These are phyloP conservation scores for Tricholauxania praeusta DNA, from an alignment of 2,888 invertebrate species.

Conservation along the genomic window DNA sequence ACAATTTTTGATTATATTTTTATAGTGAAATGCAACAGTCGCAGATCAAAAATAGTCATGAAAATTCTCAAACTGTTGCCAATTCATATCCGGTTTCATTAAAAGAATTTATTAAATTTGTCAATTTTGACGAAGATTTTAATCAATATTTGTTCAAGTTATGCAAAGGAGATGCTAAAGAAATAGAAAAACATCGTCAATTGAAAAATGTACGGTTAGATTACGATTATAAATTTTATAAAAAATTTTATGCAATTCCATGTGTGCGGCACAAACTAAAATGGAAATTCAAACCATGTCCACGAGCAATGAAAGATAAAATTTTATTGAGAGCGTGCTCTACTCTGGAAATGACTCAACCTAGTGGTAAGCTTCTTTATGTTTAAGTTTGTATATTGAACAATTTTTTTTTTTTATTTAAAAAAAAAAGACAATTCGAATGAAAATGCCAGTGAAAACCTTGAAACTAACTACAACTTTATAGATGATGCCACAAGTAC, in stretches of 20 bases:
- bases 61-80: too few relatives aligned
- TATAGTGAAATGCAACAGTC: too few relatives aligned
- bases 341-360: too few relatives aligned
- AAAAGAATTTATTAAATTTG: constrained; percentile 9
- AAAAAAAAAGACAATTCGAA: too few relatives aligned
- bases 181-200: neutral
- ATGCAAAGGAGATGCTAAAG: neutral
- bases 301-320: neutral
- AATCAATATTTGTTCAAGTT: neutral
- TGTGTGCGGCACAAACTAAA: neutral
- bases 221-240: constrained; percentile 7
- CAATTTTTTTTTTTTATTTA: too few relatives aligned
- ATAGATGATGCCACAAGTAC: too few relatives aligned
- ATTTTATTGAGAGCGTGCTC: neutral
- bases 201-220: neutral
- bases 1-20: too few relatives aligned
- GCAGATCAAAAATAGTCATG: too few relatives aligned
- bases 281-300: constrained; percentile 27
- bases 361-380: too few relatives aligned
- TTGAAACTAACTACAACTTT: too few relatives aligned
- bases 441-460: too few relatives aligned
- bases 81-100: constrained; percentile 1
- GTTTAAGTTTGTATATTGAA: too few relatives aligned
- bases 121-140: constrained; percentile 16
- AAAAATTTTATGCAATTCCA: constrained; percentile 11